Percentiles rank a stretch among this genome's conserved stretches.
phyloP scores from a whole-genome alignment of 2,797 vertebrate species.

The Arrhamphus sclerolepis region DNA sequence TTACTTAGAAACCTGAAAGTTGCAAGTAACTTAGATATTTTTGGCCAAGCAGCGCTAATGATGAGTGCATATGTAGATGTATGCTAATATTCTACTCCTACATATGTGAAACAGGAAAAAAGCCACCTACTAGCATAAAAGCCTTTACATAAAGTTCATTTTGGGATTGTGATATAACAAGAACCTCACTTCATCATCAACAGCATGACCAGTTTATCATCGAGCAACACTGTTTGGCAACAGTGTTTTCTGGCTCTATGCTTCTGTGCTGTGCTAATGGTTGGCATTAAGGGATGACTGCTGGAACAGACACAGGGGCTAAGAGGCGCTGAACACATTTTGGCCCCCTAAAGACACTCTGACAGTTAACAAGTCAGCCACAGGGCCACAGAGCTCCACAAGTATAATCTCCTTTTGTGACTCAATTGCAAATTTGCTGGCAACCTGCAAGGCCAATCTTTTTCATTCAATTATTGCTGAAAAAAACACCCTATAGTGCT shows the following conservation, averaged over 20 bases:
- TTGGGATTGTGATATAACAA: slow-evolving; percentile 25
- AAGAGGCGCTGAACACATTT: slow-evolving; percentile 54
- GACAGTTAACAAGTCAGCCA: slow-evolving; percentile 52
- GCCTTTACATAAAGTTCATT: slow-evolving; percentile 17
- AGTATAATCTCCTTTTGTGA: slow-evolving; percentile 58
- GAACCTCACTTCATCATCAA: slow-evolving; percentile 31
- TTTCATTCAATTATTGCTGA: slow-evolving; percentile 42
- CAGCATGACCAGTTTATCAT: slow-evolving; percentile 22
- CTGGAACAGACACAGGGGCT: slow-evolving; percentile 54
- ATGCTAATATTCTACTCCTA: slow-evolving; percentile 20
- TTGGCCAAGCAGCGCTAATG: slow-evolving; percentile 9
- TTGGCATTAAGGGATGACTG: slow-evolving; percentile 57
- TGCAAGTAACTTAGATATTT: slow-evolving; percentile 22
- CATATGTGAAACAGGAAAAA: slow-evolving; percentile 16
- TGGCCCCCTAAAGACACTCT: slow-evolving; percentile 46
- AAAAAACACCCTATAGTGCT: slow-evolving; percentile 33
- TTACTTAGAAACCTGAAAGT: slow-evolving; percentile 42
- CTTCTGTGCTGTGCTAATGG: slow-evolving; percentile 61
- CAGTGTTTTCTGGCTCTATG: slow-evolving; percentile 41
- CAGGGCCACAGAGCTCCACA: slow-evolving; percentile 31
- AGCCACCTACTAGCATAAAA: slow-evolving; percentile 24
- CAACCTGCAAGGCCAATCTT: slow-evolving; percentile 55
- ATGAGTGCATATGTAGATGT: slow-evolving; percentile 20
- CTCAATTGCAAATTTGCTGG: slow-evolving; percentile 37
- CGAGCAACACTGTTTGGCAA: slow-evolving; percentile 19